Evolutionary conservation across 2,797 vertebrate genomes (phyloP), one percentile per base, ranked within the genome.

Genomic region (Helicolenus hilgendorfi): DNA sequence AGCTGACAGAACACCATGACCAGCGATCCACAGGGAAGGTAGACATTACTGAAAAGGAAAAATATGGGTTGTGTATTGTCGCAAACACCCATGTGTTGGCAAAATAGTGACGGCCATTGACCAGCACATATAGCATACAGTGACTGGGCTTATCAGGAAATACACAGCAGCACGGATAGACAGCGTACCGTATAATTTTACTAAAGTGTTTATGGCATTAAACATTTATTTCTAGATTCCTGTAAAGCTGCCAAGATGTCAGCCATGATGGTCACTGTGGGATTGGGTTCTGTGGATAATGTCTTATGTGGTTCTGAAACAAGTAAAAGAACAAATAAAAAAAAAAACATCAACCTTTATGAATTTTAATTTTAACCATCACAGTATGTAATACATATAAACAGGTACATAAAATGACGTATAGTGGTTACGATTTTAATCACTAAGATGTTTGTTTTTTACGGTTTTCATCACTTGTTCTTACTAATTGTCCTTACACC

Each of bases 1-100:
- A 91, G 87, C 89, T 95, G 94, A 96, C 93, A 94, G 88, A 74
- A 75, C 85, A 89, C 93, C 84, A 91, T 90, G 92, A 92, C 92
- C 89, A 77, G 85, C 33, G 49, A 56, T 88, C 92, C 87, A 84
- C 70, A 62, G 82, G 78, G 83, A 84, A 35, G 65, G 27, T 35
- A 76, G 60, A 72, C 26, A 38, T 59, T 14, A 58, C 53, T 71
- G 65, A 62, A 69, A 41, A 58, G 41, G 27, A 86, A 60, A 76
- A 60, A 76, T 53, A 38, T 55, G 60, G 49, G 31, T 53, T 60
- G 20, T 24, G 15, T 24, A 5, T 45, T 70, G n/a, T 29, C 20
- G 15, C 13, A 70, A 69, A 79, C 27, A 79, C 14, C n/a, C 26
- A 27, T 33, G 8, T 53, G n/a, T 69, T 83, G 71, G 68, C 75